Evolutionary conservation across 2,113 vertebrate species (phyloP).

Genomic region (Bufo gargarizans): DNA sequence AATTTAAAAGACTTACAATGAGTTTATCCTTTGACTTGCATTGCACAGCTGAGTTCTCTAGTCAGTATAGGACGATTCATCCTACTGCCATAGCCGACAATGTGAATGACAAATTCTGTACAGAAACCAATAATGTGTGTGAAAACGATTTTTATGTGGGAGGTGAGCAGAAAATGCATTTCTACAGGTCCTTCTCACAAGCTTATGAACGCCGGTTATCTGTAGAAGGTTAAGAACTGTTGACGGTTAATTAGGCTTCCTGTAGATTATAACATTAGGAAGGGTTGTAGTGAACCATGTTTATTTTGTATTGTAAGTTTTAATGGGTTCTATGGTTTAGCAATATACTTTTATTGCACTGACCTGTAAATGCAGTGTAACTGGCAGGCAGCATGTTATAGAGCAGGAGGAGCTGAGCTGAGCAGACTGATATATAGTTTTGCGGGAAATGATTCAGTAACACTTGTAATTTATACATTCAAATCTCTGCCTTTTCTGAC

Average conservation of each 20-base stretch:
- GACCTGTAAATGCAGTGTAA: not conserved
- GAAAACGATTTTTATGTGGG: slow-evolving; percentile 73
- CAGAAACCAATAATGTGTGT: slow-evolving; percentile 69
- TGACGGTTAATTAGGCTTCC: slow-evolving; percentile 73
- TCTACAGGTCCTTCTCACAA: slow-evolving; percentile 72
- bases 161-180: slow-evolving; percentile 69
- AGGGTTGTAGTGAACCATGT: slow-evolving; percentile 58
- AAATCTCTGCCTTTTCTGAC: too few species aligned
- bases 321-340: not conserved
- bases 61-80: not conserved
- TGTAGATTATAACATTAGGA: slow-evolving; percentile 64
- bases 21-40: not conserved
- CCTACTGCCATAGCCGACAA: slow-evolving; percentile 56
- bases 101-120: slow-evolving; percentile 72
- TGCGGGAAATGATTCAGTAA: too few species aligned
- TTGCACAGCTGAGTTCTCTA: not conserved
- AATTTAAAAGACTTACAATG: not conserved
- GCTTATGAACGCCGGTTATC: slow-evolving; percentile 64
- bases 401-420: too few species aligned
- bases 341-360: not conserved
- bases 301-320: not conserved
- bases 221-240: slow-evolving; percentile 65
- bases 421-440: too few species aligned
- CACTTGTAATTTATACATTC: too few species aligned
- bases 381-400: too few species aligned